Percentiles rank a stretch among this genome's conserved stretches.
phyloP scores from a whole-genome alignment of 2,797 vertebrate species.

The Dendrocincla tyrannina region DNA sequence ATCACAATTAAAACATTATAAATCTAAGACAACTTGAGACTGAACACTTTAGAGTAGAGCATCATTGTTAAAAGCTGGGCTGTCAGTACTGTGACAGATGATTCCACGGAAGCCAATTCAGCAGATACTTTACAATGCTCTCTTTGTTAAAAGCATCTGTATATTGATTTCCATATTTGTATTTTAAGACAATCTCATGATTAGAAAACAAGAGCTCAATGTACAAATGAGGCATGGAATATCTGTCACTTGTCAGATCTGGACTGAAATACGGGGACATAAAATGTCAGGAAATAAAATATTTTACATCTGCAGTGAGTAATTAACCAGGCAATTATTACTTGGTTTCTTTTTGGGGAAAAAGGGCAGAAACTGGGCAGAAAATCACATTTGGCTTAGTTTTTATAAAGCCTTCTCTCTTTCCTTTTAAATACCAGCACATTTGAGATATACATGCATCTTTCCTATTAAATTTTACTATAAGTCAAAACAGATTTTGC shows the following conservation, averaged over 20 bases:
- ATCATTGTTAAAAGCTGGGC: conserved; percentile 18
- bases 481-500: background rate
- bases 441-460: background rate
- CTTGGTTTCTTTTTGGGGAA: background rate
- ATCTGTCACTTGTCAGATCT: conserved; percentile 28
- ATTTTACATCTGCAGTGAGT: background rate
- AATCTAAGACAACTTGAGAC: conserved; percentile 10
- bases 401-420: background rate
- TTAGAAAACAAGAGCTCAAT: background rate
- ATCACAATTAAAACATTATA: conserved; percentile 64
- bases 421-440: background rate
- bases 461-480: background rate
- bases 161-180: conserved; percentile 66
- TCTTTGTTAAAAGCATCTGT: conserved; percentile 56
- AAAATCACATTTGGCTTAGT: background rate
- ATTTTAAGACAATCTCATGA: conserved; percentile 41
- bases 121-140: conserved; percentile 18
- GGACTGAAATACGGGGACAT: background rate
- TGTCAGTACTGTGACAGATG: conserved; percentile 17
- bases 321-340: background rate
- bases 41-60: conserved; percentile 8
- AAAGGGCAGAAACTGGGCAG: background rate
- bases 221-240: conserved; percentile 24
- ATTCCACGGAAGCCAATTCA: background rate
- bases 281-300: conserved; percentile 18